Base-by-base conservation (phyloP, 2,888 invertebrate species). In the Pediacus dermestoides region DNA sequence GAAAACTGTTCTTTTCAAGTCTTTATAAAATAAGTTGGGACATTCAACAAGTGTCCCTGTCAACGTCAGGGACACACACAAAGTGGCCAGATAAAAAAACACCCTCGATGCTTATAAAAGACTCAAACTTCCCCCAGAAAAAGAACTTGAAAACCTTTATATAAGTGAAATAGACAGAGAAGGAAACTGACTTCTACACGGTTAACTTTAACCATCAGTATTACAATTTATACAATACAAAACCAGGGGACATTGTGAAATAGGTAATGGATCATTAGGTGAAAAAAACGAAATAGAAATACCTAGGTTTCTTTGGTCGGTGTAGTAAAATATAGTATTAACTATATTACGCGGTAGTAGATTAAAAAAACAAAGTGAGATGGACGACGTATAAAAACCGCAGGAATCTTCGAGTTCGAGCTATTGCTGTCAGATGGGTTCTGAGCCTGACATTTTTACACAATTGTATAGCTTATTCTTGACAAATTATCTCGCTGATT, bases 41-140 rank as follows among this genome's bases (percentile, higher is more conserved):
- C 55, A 55, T 57, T 58, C 65, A 65, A 65, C 65, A 65, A 65
- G 65, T 65, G 63, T 61, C n/a, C n/a, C 64, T 67, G 67, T 66
- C 67, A 64, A 66, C 63, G 62, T 66, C 60, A 67, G 51, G 64
- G 65, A 67, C 66, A n/a, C n/a, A n/a, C n/a, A n/a, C n/a, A 66
- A 68, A 68, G 66, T 68, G 65, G 64, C 66, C 63, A 63, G 67
- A 68, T 68, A 68, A 28, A 28, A 48, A 67, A 68, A 66, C 66
- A 64, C 66, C 68, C 67, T 60, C 62, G 61, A 59, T 61, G 63
- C 61, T 66, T 63, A 63, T 66, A 67, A 67, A 67, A 67, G 64
- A 63, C 60, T 56, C 56, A 43, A 34, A 53, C 50, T 52, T 48
- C 57, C 58, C 59, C 58, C 50, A 46, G 43, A 51, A 55, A 54